Percentiles rank a stretch among this genome's conserved stretches.
Conservation (phyloP, 2,113 vertebrate genomes). For the Aptenodytes patagonicus region DNA sequence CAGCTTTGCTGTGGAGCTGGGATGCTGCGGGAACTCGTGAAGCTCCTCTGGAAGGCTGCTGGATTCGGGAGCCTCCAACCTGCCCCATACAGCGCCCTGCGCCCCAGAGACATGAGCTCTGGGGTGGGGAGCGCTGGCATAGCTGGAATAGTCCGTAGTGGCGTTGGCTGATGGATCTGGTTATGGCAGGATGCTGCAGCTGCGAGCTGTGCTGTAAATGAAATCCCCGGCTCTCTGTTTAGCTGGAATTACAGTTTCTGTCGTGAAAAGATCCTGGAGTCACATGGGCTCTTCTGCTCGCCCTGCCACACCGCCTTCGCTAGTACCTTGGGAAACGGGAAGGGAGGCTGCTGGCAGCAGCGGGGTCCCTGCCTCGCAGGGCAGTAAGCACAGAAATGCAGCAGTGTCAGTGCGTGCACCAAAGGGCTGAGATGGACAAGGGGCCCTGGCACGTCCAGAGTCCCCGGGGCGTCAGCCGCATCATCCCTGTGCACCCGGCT, state of each 20-base stretch:
- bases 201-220: not conserved
- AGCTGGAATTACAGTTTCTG: constrained; percentile 42
- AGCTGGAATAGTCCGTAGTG: constrained; percentile 27
- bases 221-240: not conserved
- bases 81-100: not conserved
- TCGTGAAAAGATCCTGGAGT: constrained; percentile 16
- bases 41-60: not conserved
- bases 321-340: constrained; percentile 22
- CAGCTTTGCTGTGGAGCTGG: not conserved
- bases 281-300: not conserved
- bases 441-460: not conserved
- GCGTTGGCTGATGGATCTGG: constrained; percentile 17
- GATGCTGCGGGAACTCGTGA: not conserved
- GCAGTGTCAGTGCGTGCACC: accelerated
- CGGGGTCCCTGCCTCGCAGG: not conserved
- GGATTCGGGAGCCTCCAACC: not conserved
- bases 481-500: accelerated
- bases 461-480: accelerated
- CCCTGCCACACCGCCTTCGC: not conserved
- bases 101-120: not conserved
- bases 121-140: not conserved
- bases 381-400: accelerated
- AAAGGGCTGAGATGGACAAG: not conserved
- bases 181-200: constrained; percentile 11
- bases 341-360: not conserved